phyloP scores from a whole-genome alignment of 30 jellyfish, hydroid and myxozoan genomes.

The Turritopsis dohrnii region DNA sequence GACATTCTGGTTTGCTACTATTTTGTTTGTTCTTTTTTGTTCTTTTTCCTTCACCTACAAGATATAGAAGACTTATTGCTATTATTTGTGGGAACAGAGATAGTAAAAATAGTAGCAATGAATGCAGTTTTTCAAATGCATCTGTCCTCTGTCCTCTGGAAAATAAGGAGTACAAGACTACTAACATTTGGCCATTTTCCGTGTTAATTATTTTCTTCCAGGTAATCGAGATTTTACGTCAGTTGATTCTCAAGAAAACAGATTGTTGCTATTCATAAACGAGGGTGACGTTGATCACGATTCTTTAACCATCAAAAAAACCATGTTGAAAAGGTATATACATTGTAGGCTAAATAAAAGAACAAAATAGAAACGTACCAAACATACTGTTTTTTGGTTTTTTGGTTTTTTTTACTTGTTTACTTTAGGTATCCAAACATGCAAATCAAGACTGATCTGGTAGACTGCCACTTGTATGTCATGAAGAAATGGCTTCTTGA shows the following conservation, averaged over 20 bases:
- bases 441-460: conserved; percentile 40
- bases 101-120: too few relatives aligned
- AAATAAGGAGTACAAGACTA: background rate
- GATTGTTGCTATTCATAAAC: conserved; percentile 60
- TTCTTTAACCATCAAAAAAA: conserved; percentile 48
- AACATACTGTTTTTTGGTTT: background rate
- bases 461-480: conserved; percentile 71
- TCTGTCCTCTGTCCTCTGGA: too few relatives aligned
- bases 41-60: background rate
- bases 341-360: background rate
- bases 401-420: background rate
- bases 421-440: conserved; percentile 57
- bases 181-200: background rate
- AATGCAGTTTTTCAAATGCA: too few relatives aligned
- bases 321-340: conserved; percentile 57
- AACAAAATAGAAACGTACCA: background rate
- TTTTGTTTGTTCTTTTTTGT: background rate
- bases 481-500: conserved; percentile 82
- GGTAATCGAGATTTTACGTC: conserved; percentile 80
- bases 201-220: conserved; percentile 8
- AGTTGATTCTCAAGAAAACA: conserved; percentile 50
- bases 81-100: background rate
- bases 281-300: conserved; percentile 85
- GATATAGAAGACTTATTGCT: background rate
- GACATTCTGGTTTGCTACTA: conserved; percentile 37